Evolutionary conservation across 2,888 invertebrate species (phyloP).

Genomic region (Muscina levida): DNA sequence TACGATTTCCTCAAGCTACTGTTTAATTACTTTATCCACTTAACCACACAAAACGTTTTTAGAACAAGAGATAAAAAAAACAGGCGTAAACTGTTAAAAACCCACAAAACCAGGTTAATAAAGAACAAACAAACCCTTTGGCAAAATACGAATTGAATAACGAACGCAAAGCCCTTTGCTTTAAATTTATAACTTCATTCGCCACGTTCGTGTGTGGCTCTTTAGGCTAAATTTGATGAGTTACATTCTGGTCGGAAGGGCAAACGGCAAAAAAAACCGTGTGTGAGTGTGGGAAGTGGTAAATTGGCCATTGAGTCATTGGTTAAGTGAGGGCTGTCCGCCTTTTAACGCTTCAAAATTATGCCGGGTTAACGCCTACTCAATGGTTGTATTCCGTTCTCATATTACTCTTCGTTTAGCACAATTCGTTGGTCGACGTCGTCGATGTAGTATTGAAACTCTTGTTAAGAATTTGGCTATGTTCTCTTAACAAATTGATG

Average conservation of each 20-base stretch:
- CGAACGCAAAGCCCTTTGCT: constrained; percentile 40
- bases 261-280: constrained; percentile 13
- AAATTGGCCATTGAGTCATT: constrained; percentile 25
- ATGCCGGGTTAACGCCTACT: constrained; percentile 67
- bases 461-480: too few relatives aligned
- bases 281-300: constrained; percentile 13
- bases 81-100: constrained; percentile 61
- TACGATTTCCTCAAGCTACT: constrained; percentile 53
- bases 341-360: constrained; percentile 75
- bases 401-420: constrained; percentile 50
- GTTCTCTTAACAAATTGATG: background rate
- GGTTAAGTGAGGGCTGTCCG: constrained; percentile 70
- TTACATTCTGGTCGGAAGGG: constrained; percentile 13
- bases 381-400: constrained; percentile 43
- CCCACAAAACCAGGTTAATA: background rate
- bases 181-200: constrained; percentile 58
- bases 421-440: too few relatives aligned
- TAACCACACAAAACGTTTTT: background rate
- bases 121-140: constrained; percentile 44
- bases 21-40: constrained; percentile 52
- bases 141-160: constrained; percentile 41
- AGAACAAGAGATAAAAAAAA: background rate
- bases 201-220: background rate
- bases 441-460: background rate
- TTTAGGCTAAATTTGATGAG: constrained; percentile 13